Evolutionary conservation across 2,888 invertebrate genomes (phyloP), one percentile per base, ranked within the genome.

Genomic region (Pilophorus perplexus): DNA sequence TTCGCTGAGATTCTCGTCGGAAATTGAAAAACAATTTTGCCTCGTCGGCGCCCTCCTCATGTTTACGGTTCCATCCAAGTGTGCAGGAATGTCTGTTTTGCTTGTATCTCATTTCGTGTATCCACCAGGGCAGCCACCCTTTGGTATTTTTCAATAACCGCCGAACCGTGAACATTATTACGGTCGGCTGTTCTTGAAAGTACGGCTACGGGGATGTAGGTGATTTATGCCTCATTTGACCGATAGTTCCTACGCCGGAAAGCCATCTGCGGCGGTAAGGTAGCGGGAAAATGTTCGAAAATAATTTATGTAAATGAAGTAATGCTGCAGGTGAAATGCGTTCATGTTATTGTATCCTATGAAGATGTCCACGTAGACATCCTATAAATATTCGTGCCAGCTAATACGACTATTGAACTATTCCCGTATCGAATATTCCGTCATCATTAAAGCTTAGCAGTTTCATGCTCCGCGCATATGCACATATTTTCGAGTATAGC

Each of bases 1-100:
- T n/a, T n/a, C n/a, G n/a, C n/a, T n/a, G n/a, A n/a, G n/a, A n/a
- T n/a, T n/a, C n/a, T n/a, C n/a, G n/a, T 12, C 33, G 6, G 16
- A 28, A 52, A 52, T 52, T 28, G 57, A 57, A 57, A 57, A 57
- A 57, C 57, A 57, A 57, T 57, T n/a, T n/a, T n/a, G n/a, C 27
- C 27, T 20, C 1, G 20, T 20, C 27, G 28, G 28, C 14, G 52
- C 28, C 20, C 37, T 23, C 57, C 40, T 22, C 38, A 57, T 57
- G 38, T 57, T 57, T 57, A 57, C 57, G 40, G 38, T 57, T 57
- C 57, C 57, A 40, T 2, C 38, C 20, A 33, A 57, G 57, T 57
- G 57, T 57, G 38, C 57, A 37, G 25, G n/a, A 57, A 23, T 57
- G 37, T 38, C 57, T 57, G 57, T 57, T 57, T 57, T 57, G 57